These are phyloP conservation scores for Steatornis caripensis DNA, from an alignment of 2,113 vertebrate genomes.

Conservation along the genomic window DNA sequence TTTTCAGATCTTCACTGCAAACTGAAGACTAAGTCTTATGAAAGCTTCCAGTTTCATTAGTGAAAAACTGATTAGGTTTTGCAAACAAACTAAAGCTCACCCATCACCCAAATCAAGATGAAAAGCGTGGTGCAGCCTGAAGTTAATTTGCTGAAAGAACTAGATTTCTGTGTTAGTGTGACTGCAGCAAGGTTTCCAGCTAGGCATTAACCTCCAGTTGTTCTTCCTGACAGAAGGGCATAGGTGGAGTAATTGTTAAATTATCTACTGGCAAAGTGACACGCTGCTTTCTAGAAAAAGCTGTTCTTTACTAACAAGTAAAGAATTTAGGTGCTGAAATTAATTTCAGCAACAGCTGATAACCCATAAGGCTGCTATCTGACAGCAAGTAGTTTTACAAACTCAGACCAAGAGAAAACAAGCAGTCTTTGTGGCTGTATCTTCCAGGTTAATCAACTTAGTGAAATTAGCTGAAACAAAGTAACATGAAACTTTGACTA, in stretches of 20 bases:
- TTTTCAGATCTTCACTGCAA: not conserved
- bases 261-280: not conserved
- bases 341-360: not conserved
- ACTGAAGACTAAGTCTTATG: not conserved
- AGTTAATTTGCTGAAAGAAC: not conserved
- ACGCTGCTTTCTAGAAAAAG: not conserved
- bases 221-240: not conserved
- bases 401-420: not conserved
- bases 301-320: not conserved
- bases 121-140: not conserved
- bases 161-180: not conserved
- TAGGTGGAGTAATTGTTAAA: not conserved
- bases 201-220: not conserved
- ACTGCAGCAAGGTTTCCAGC: not conserved
- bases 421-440: not conserved
- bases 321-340: not conserved
- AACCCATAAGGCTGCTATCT: not conserved
- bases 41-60: not conserved
- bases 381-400: not conserved
- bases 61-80: not conserved
- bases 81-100: not conserved
- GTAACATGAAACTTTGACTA: not conserved
- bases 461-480: not conserved
- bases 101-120: not conserved
- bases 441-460: not conserved